phyloP scores from a whole-genome alignment of 2,797 vertebrate species.

The Chaetophractus vellerosus region DNA sequence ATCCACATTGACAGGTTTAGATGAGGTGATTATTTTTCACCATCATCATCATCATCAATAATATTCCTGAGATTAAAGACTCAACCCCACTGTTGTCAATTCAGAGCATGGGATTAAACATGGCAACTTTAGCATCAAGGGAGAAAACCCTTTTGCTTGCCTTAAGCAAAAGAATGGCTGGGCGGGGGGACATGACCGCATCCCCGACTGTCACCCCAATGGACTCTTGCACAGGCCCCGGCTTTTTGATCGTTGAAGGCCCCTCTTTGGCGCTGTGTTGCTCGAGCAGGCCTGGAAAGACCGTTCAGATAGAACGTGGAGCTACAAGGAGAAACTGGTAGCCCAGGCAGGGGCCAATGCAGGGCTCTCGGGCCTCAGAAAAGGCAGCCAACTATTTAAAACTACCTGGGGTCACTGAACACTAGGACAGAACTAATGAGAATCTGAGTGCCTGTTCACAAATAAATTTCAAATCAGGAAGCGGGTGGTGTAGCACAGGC shows the following conservation, averaged over 20 bases:
- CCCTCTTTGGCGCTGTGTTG: background rate
- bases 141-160: background rate
- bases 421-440: conserved; percentile 60
- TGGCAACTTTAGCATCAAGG: background rate
- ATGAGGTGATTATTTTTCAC: background rate
- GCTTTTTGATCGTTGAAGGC: background rate
- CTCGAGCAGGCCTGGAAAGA: conserved; percentile 23
- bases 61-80: background rate
- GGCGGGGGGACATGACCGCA: background rate
- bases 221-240: background rate
- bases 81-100: background rate
- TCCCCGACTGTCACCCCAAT: background rate
- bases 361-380: conserved; percentile 41
- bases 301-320: background rate
- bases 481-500: conserved; percentile 33
- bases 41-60: background rate
- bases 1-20: background rate
- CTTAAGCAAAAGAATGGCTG: background rate
- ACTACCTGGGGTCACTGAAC: conserved; percentile 39
- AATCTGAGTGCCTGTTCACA: background rate
- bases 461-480: conserved; percentile 40
- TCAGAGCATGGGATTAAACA: background rate
- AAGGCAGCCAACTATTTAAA: conserved; percentile 27
- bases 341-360: background rate
- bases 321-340: background rate